Evolutionary conservation across 2,888 invertebrate species (phyloP).

Genomic region (Zygogramma bicolorata): DNA sequence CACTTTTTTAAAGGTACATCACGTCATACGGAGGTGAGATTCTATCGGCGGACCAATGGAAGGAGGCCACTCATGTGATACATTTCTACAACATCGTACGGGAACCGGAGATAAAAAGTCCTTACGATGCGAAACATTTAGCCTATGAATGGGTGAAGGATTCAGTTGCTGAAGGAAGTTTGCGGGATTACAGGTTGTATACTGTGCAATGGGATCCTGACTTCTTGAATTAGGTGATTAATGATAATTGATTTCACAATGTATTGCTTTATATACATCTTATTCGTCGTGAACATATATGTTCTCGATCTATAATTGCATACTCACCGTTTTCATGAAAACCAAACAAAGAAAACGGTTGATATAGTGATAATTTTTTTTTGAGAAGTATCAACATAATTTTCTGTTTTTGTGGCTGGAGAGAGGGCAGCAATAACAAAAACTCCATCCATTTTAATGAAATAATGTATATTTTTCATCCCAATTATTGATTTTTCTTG

Average conservation of each 20-base stretch:
- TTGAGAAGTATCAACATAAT: too few relatives aligned
- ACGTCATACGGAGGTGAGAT: slow-evolving; percentile 73
- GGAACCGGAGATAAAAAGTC: slow-evolving; percentile 48
- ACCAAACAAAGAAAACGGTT: too few relatives aligned
- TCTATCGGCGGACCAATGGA: slow-evolving; percentile 54
- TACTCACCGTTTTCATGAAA: too few relatives aligned
- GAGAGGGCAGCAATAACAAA: too few relatives aligned
- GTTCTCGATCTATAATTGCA: too few relatives aligned
- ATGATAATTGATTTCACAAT: background rate
- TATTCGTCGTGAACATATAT: background rate
- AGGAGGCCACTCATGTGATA: slow-evolving; percentile 63
- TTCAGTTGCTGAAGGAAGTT: slow-evolving; percentile 58
- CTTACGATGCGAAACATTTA: slow-evolving; percentile 60
- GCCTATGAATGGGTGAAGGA: slow-evolving; percentile 66
- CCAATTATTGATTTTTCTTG: too few relatives aligned
- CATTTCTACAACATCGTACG: slow-evolving; percentile 57
- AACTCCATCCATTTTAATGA: too few relatives aligned
- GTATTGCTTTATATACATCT: background rate
- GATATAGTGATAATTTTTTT: too few relatives aligned
- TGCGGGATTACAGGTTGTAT: slow-evolving; percentile 59
- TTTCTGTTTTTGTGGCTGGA: too few relatives aligned
- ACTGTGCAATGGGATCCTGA: slow-evolving; percentile 49
- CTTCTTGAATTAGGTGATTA: too few relatives aligned
- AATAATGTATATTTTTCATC: too few relatives aligned
- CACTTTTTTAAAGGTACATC: slow-evolving; percentile 69